phyloP scores from a whole-genome alignment of 2,113 vertebrate species.

The Muscicapa adusta region DNA sequence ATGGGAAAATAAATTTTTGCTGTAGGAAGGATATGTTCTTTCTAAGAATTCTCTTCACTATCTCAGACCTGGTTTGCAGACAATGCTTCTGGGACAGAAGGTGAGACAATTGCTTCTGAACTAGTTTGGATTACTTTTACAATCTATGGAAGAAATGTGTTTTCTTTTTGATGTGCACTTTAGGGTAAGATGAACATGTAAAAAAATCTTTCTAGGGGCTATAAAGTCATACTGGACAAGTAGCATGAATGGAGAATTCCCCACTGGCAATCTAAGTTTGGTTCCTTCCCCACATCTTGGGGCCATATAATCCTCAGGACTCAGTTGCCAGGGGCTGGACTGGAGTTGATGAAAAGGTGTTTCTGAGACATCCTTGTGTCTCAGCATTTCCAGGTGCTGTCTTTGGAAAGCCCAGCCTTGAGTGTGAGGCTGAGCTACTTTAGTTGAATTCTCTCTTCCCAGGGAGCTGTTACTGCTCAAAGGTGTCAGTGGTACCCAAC shows the following conservation, averaged over 20 bases:
- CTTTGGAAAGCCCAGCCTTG: neutral
- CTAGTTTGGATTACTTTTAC: neutral
- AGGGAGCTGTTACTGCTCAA: neutral
- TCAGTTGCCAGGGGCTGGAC: neutral
- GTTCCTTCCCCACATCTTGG: fast-evolving
- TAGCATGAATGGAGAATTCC: neutral
- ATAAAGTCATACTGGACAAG: neutral
- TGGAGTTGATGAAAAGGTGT: neutral
- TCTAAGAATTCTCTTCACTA: neutral
- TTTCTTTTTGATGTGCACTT: neutral
- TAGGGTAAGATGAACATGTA: neutral
- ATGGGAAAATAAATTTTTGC: neutral
- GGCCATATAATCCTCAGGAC: neutral
- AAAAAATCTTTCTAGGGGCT: neutral
- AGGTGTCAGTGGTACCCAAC: neutral
- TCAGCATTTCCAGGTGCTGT: neutral
- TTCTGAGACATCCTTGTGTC: neutral
- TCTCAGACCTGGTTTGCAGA: neutral
- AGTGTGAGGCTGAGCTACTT: neutral
- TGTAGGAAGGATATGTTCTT: neutral
- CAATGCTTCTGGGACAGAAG: neutral
- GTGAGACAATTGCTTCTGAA: neutral
- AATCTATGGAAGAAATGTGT: neutral
- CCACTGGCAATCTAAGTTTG: neutral
- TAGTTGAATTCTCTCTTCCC: neutral